Evolutionary conservation across 1,140 invertebrate genomes (phyloP).

Genomic region (Caligus rogercresseyi): DNA sequence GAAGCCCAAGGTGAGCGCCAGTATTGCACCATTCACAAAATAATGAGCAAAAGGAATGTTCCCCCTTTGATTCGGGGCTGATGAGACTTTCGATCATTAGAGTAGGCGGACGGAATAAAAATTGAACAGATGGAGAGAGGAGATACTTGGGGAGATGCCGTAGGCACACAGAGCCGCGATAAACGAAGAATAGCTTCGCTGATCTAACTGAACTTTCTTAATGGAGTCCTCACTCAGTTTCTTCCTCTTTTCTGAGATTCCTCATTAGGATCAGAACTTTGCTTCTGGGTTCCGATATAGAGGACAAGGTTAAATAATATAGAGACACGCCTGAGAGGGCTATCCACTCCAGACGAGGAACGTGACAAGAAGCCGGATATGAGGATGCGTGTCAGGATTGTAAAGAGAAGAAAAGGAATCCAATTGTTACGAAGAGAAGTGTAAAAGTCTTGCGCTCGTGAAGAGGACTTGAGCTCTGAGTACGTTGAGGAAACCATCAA

Average conservation of each 20-base stretch:
- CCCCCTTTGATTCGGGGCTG: conserved; percentile 6
- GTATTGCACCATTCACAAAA: neutral
- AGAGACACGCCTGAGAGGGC: neutral
- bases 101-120: conserved; percentile 3
- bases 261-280: no score
- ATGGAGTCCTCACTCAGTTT: no score
- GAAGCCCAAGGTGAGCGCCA: conserved; percentile 1
- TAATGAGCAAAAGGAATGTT: conserved; percentile 3
- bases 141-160: conserved; percentile 4
- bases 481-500: neutral
- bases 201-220: no score
- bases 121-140: conserved; percentile 1
- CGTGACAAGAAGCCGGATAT: neutral
- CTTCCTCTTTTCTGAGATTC: no score
- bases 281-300: neutral
- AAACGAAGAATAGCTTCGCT: no score
- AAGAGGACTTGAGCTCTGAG: neutral
- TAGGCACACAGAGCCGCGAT: neutral
- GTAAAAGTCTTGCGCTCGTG: conserved; percentile 12
- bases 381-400: neutral
- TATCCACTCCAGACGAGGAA: conserved; percentile 3
- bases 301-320: neutral
- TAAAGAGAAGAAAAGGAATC: conserved; percentile 7
- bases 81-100: conserved; percentile 2
- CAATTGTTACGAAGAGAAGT: conserved; percentile 1